Evolutionary conservation across 1,140 invertebrate genomes (phyloP).

Genomic region (Drosophila micromelanica): DNA sequence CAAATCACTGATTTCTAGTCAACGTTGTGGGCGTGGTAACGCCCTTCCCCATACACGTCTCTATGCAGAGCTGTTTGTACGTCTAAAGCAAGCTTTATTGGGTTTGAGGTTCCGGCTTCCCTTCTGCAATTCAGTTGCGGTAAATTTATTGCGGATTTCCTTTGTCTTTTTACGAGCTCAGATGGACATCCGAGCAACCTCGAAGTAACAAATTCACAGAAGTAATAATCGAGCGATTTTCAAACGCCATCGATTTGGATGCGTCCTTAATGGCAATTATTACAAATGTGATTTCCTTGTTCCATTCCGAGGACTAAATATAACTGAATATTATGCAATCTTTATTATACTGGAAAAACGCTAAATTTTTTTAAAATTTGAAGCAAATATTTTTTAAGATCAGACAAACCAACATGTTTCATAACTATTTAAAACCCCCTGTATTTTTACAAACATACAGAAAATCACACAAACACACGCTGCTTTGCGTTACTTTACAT

Average conservation of each 20-base stretch:
- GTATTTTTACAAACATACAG: no score
- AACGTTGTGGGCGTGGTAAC: constrained; percentile 70
- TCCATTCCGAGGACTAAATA: background rate
- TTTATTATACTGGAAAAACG: background rate
- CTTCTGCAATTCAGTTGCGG: constrained; percentile 66
- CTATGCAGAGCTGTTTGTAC: constrained; percentile 21
- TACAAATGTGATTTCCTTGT: constrained; percentile 2
- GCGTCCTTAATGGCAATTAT: constrained; percentile 24
- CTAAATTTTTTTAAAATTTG: no score
- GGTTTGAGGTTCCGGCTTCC: constrained; percentile 20
- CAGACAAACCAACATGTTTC: no score
- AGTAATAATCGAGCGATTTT: constrained; percentile 34
- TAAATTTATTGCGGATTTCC: constrained; percentile 76
- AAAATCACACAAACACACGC: no score
- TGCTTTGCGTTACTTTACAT: no score
- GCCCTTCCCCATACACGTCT: constrained; percentile 27
- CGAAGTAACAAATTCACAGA: constrained; percentile 14
- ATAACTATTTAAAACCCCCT: no score
- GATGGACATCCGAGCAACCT: constrained; percentile 26
- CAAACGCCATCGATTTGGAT: constrained; percentile 27
- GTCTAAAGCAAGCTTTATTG: constrained; percentile 23
- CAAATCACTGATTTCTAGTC: constrained; percentile 76
- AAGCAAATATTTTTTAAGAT: no score
- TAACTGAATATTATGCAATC: background rate
- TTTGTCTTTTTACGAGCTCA: constrained; percentile 63